phyloP scores from a whole-genome alignment of 2,888 invertebrate genomes.

The Drosophila hamatofila region DNA sequence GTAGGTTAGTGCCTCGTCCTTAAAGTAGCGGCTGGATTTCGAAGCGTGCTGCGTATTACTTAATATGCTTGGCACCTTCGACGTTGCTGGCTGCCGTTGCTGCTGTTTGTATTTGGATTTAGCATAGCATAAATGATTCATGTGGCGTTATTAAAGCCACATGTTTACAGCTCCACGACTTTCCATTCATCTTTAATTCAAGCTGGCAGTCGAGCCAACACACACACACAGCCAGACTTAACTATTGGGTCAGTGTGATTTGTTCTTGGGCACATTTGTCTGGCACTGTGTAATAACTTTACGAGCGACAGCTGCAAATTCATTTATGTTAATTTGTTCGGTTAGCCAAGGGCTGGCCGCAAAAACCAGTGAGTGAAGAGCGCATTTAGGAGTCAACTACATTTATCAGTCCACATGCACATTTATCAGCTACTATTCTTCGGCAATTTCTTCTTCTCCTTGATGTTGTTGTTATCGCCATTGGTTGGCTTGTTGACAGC shows the following conservation, averaged over 20 bases:
- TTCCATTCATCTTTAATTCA: constrained; percentile 69
- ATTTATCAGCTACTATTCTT: constrained; percentile 51
- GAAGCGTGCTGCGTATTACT: constrained; percentile 53
- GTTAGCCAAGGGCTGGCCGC: constrained; percentile 64
- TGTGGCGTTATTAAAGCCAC: constrained; percentile 70
- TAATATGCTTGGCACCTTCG: constrained; percentile 75
- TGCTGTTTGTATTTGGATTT: constrained; percentile 49
- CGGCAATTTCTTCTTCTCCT: background rate
- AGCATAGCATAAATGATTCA: constrained; percentile 76
- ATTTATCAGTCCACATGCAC: constrained; percentile 53
- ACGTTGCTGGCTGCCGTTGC: constrained; percentile 22
- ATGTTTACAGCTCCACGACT: constrained; percentile 52
- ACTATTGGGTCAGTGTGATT: constrained; percentile 73
- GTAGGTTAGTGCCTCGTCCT: constrained; percentile 77
- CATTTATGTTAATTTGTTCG: constrained; percentile 78
- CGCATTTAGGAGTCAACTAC: constrained; percentile 36
- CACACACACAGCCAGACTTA: constrained; percentile 26
- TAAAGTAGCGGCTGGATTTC: constrained; percentile 50
- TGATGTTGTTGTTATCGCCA: constrained; percentile 7
- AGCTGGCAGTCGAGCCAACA: background rate
- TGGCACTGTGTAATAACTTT: constrained; percentile 56
- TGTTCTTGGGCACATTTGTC: constrained; percentile 61
- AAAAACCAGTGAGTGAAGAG: constrained; percentile 23
- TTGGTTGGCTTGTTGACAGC: constrained; percentile 56
- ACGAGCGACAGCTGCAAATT: constrained; percentile 76